Evolutionary conservation across 1,140 invertebrate species (phyloP).

Genomic region (Anthonomus grandis): DNA sequence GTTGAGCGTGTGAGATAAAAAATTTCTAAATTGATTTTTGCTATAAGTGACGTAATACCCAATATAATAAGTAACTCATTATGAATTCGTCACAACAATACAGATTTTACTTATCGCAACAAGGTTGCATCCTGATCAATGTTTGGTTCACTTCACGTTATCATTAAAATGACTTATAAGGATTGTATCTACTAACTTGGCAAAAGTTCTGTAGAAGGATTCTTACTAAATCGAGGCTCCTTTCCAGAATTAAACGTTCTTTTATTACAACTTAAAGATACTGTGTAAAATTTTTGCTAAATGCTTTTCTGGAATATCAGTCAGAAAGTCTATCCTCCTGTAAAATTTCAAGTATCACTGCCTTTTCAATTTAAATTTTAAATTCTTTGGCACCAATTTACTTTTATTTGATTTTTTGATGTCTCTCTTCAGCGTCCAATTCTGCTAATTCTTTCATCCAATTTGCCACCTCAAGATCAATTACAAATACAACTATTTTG

Average conservation of each 20-base stretch:
- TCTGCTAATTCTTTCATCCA: slow-evolving; percentile 54
- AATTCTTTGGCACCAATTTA: slow-evolving; percentile 21
- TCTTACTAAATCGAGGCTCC: slow-evolving; percentile 32
- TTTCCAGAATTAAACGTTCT: slow-evolving; percentile 45
- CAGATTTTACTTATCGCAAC: too few relatives aligned
- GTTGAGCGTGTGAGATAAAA: too few relatives aligned
- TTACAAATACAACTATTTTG: slow-evolving; percentile 51
- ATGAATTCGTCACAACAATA: too few relatives aligned
- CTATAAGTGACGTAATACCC: too few relatives aligned
- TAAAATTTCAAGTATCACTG: slow-evolving; percentile 56
- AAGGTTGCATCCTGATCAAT: slow-evolving; percentile 56
- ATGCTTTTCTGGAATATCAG: slow-evolving; percentile 61
- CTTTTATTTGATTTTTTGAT: slow-evolving; percentile 18
- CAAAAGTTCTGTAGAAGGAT: slow-evolving; percentile 32
- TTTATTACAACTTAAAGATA: slow-evolving; percentile 50
- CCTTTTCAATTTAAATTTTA: slow-evolving; percentile 51
- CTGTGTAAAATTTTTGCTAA: slow-evolving; percentile 57
- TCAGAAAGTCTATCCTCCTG: slow-evolving; percentile 56
- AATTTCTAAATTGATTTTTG: too few relatives aligned
- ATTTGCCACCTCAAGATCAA: slow-evolving; percentile 52
- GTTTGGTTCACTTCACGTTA: slow-evolving; percentile 52
- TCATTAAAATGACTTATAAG: slow-evolving; percentile 56
- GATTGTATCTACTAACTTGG: slow-evolving; percentile 55
- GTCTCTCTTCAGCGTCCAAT: slow-evolving; percentile 34
- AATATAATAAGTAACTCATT: too few relatives aligned